These are phyloP conservation scores for Nomada hirtipes DNA, from an alignment of 2,888 invertebrate genomes.

Conservation along the genomic window DNA sequence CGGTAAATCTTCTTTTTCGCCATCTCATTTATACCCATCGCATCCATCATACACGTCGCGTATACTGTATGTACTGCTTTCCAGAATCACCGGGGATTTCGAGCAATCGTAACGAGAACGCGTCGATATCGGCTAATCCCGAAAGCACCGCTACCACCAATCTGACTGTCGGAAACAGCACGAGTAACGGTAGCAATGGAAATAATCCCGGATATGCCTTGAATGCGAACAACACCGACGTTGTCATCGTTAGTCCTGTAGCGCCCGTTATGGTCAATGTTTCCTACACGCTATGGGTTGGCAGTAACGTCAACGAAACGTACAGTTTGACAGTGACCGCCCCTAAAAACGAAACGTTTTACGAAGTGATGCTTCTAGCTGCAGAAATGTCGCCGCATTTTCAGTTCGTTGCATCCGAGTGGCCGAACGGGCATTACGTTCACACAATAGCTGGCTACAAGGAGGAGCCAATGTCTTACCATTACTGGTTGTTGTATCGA, in stretches of 20 bases:
- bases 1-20: slow-evolving; percentile 36
- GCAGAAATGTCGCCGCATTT: slow-evolving; percentile 90
- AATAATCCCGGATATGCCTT: slow-evolving; percentile 12
- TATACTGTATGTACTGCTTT: neutral
- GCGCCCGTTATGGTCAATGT: slow-evolving; percentile 86
- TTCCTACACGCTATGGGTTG: slow-evolving; percentile 95
- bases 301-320: slow-evolving; percentile 93
- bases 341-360: slow-evolving; percentile 89
- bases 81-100: slow-evolving; percentile 26
- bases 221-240: slow-evolving; percentile 51
- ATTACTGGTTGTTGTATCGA: slow-evolving; percentile 95
- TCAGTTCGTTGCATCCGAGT: slow-evolving; percentile 93
- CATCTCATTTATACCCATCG: neutral
- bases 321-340: slow-evolving; percentile 91
- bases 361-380: slow-evolving; percentile 93
- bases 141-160: slow-evolving; percentile 65
- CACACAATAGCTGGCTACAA: slow-evolving; percentile 93
- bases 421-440: slow-evolving; percentile 97
- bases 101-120: slow-evolving; percentile 31
- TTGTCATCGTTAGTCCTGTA: slow-evolving; percentile 41
- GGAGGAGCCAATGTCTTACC: slow-evolving; percentile 93
- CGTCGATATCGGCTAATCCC: slow-evolving; percentile 69
- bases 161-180: neutral
- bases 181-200: neutral
- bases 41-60: neutral